Evolutionary conservation across 1,140 invertebrate genomes (phyloP).

Genomic region (Piezodorus guildinii): DNA sequence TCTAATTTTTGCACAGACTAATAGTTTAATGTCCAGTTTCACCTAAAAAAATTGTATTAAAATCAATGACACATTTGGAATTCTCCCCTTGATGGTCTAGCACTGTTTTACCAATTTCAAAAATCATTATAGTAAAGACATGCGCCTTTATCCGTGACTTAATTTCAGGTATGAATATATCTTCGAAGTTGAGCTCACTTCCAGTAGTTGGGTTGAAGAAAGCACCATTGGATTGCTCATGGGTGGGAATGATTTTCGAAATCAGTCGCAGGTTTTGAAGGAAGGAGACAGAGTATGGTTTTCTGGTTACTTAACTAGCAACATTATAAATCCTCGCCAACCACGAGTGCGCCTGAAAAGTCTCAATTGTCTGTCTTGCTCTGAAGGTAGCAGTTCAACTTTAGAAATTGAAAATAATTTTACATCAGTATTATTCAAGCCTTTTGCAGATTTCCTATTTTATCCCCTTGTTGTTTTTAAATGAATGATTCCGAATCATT

Average conservation of each 20-base stretch:
- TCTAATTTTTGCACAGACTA: no score
- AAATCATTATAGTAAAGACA: no score
- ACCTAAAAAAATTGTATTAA: no score
- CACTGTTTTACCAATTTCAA: no score
- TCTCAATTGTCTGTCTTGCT: neutral
- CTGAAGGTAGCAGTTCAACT: neutral
- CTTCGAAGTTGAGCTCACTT: neutral
- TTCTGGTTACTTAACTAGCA: neutral
- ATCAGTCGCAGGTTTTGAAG: neutral
- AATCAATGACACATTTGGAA: no score
- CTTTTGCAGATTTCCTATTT: neutral
- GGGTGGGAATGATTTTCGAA: neutral
- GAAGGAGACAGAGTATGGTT: slow-evolving; percentile 6
- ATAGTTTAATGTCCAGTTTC: no score
- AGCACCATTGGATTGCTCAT: neutral
- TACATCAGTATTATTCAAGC: neutral
- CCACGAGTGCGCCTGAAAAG: neutral
- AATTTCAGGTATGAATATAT: slow-evolving; percentile 8
- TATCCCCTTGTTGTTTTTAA: neutral
- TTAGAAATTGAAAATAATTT: neutral
- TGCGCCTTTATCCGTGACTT: neutral
- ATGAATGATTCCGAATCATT: neutral
- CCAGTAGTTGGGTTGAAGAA: neutral
- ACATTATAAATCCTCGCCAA: neutral
- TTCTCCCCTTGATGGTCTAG: no score